Evolutionary conservation across 1,140 invertebrate species (phyloP).

Genomic region (Paralvinella palmiformis): DNA sequence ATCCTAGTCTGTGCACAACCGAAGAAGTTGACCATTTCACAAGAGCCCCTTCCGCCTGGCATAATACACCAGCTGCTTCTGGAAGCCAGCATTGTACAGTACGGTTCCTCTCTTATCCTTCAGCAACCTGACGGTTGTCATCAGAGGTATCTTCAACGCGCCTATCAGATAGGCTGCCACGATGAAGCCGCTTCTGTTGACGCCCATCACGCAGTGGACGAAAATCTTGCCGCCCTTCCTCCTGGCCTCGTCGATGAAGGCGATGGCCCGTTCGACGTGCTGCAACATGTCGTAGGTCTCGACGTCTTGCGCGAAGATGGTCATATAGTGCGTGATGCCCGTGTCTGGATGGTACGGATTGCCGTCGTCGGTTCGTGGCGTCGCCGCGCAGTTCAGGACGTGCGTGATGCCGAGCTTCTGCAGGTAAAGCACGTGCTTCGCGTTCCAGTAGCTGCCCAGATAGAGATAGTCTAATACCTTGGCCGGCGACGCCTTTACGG

Average conservation of each 20-base stretch:
- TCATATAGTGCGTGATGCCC: slow-evolving; percentile 15
- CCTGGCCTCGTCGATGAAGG: slow-evolving; percentile 19
- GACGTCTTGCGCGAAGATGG: slow-evolving; percentile 10
- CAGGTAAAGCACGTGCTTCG: slow-evolving; percentile 4
- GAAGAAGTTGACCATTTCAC: too few relatives aligned
- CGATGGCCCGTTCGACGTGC: slow-evolving; percentile 19
- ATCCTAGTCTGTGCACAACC: too few relatives aligned
- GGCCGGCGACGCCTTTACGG: too few relatives aligned
- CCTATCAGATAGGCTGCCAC: slow-evolving; percentile 12
- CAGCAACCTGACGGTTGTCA: slow-evolving; percentile 1
- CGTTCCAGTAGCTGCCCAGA: slow-evolving; percentile 12
- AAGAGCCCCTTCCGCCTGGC: slow-evolving; percentile 6
- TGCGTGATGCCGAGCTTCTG: slow-evolving; percentile 17
- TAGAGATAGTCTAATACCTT: slow-evolving; percentile 12
- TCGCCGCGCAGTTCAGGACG: slow-evolving; percentile 20
- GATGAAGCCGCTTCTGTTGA: slow-evolving; percentile 18
- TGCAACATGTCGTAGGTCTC: slow-evolving; percentile 19
- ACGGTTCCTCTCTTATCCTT: slow-evolving; percentile 5
- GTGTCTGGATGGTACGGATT: slow-evolving; percentile 1
- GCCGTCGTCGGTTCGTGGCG: slow-evolving; percentile 3
- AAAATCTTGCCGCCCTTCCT: slow-evolving; percentile 13
- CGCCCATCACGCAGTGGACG: slow-evolving; percentile 23
- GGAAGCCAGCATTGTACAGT: slow-evolving; percentile 5
- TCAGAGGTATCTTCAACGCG: neutral
- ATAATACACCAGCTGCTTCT: slow-evolving; percentile 6